Evolutionary conservation across 2,888 invertebrate species (phyloP).

Genomic region (Sinelater perroti): DNA sequence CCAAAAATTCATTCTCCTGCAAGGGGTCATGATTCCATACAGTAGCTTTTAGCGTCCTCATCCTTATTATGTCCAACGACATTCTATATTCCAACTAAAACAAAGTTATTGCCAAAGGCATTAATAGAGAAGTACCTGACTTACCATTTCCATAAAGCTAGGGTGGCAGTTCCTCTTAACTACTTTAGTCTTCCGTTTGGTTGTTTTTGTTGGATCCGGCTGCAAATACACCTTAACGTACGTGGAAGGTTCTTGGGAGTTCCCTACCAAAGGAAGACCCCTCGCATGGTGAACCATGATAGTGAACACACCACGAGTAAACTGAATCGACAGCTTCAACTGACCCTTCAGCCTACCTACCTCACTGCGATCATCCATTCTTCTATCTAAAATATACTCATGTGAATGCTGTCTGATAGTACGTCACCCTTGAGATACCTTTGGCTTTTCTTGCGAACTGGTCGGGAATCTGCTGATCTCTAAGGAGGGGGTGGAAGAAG

Average conservation of each 20-base stretch:
- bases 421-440: constrained; percentile 68
- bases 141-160: constrained; percentile 97
- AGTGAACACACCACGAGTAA: constrained; percentile 76
- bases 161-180: constrained; percentile 93
- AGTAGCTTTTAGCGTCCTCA: constrained; percentile 85
- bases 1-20: constrained; percentile 94
- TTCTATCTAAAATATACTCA: constrained; percentile 51
- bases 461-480: constrained; percentile 92
- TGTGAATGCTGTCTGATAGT: background rate
- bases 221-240: constrained; percentile 93
- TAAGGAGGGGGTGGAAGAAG: constrained; percentile 94
- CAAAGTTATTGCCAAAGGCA: background rate
- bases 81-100: constrained; percentile 85
- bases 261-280: constrained; percentile 81
- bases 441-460: constrained; percentile 79
- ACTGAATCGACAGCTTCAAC: constrained; percentile 80
- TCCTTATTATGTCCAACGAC: constrained; percentile 79
- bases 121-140: constrained; percentile 22
- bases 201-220: constrained; percentile 90
- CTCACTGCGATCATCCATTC: constrained; percentile 47
- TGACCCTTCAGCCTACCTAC: constrained; percentile 70
- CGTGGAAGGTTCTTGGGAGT: constrained; percentile 85
- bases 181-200: constrained; percentile 96
- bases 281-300: constrained; percentile 92
- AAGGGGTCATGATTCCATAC: constrained; percentile 95